A percentile compares a stretch with the other conserved stretches of the same genome.
phyloP scores from a whole-genome alignment of 2,113 vertebrate species.

The Calcarius ornatus region DNA sequence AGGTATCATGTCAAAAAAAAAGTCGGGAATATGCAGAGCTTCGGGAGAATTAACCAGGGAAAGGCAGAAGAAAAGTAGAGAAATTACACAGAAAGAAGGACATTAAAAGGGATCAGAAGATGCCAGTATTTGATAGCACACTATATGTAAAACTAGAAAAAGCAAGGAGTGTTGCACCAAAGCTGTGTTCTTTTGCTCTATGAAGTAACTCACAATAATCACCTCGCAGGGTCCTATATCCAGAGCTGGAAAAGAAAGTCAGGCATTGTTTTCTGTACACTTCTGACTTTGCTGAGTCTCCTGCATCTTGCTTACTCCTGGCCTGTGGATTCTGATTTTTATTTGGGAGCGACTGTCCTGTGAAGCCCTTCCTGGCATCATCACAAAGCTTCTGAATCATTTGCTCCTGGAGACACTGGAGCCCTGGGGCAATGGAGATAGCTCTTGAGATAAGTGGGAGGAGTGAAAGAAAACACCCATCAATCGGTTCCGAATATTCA shows the following conservation, averaged over 20 bases:
- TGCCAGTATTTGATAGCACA: background rate
- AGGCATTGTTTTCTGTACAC: background rate
- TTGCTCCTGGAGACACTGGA: background rate
- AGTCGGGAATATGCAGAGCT: background rate
- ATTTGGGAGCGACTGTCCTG: background rate
- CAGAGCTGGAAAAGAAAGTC: background rate
- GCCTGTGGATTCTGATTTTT: background rate
- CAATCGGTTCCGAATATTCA: background rate
- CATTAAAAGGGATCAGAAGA: background rate
- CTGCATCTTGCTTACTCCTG: background rate
- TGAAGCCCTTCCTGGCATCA: background rate
- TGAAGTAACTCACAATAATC: background rate
- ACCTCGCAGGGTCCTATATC: background rate
- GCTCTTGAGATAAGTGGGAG: background rate
- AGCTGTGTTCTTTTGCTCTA: background rate
- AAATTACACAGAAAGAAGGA: background rate
- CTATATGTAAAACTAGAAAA: background rate
- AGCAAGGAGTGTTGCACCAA: background rate
- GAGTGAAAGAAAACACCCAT: background rate
- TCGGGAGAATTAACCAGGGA: background rate
- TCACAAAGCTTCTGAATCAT: background rate
- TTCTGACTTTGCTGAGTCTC: background rate
- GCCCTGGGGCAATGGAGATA: background rate
- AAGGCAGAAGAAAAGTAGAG: background rate
- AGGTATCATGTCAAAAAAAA: background rate